These are phyloP conservation scores for Tiliacea citrago DNA, from an alignment of 2,888 invertebrate species.

Conservation along the genomic window DNA sequence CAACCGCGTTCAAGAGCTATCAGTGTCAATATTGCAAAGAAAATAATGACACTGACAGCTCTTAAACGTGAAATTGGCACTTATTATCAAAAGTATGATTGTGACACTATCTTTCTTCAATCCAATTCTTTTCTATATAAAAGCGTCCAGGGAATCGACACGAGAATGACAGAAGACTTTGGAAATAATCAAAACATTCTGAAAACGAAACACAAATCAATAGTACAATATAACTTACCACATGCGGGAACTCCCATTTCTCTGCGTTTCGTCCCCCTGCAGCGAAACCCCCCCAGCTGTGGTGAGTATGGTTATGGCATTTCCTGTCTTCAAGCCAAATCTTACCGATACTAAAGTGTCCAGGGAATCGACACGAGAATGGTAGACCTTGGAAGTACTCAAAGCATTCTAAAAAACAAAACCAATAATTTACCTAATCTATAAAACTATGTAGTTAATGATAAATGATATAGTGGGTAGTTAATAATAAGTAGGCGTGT, in stretches of 20 bases:
- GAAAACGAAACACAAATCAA: constrained; percentile 1
- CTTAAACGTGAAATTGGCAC: no score
- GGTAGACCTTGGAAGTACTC: constrained; percentile 56
- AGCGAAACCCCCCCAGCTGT: background rate
- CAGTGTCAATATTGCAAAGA: no score
- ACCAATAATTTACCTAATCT: background rate
- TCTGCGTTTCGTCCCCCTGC: constrained; percentile 47
- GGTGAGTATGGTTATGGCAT: constrained; percentile 14
- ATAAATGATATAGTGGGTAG: no score
- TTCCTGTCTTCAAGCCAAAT: constrained; percentile 4
- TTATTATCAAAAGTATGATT: background rate
- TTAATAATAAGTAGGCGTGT: no score
- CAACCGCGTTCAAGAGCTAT: no score
- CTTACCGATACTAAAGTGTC: background rate
- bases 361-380: constrained; percentile 40
- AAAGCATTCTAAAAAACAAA: constrained; percentile 50
- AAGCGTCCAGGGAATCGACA: background rate
- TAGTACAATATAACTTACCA: constrained; percentile 24
- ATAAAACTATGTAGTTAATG: background rate
- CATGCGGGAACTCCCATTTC: constrained; percentile 54
- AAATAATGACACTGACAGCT: no score
- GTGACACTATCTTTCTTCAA: background rate
- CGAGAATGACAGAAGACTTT: constrained; percentile 2
- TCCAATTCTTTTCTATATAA: background rate
- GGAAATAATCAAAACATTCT: constrained; percentile 22